Evolutionary conservation across 2,113 vertebrate genomes (phyloP).

Genomic region (human): DNA sequence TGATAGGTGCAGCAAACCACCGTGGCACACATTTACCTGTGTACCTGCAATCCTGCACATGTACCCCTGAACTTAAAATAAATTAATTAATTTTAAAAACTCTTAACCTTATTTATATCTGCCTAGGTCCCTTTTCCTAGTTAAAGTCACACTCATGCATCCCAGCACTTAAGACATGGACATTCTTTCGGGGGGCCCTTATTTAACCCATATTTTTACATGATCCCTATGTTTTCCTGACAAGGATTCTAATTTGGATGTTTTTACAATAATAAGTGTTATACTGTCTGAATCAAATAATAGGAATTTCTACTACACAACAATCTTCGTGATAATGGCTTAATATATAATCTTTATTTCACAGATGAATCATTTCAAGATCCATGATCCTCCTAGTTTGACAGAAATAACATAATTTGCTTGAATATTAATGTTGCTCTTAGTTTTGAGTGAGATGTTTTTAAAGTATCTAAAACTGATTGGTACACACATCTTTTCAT

Average conservation of each 20-base stretch:
- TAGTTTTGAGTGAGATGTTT: conserved; percentile 64
- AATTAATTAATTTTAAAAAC: too few relatives aligned
- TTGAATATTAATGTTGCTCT: conserved; percentile 63
- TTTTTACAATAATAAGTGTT: neutral
- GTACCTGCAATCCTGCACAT: too few relatives aligned
- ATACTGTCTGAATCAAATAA: neutral
- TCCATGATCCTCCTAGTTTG: neutral
- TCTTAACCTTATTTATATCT: neutral
- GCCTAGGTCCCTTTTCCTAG: neutral
- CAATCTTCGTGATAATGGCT: neutral
- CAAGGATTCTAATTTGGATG: neutral
- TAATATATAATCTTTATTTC: neutral
- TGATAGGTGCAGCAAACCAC: too few relatives aligned
- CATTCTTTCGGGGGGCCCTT: neutral
- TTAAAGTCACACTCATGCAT: neutral
- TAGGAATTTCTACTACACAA: neutral
- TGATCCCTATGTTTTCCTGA: neutral
- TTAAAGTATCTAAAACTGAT: conserved; percentile 63
- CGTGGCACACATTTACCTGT: too few relatives aligned
- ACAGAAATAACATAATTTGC: conserved; percentile 27
- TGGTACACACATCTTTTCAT: conserved; percentile 54
- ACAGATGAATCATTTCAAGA: neutral
- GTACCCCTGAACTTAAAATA: too few relatives aligned
- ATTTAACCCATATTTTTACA: neutral
- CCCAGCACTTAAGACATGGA: neutral